Conservation (phyloP, 2,797 vertebrate species). For the Pteronotus mesoamericanus region DNA sequence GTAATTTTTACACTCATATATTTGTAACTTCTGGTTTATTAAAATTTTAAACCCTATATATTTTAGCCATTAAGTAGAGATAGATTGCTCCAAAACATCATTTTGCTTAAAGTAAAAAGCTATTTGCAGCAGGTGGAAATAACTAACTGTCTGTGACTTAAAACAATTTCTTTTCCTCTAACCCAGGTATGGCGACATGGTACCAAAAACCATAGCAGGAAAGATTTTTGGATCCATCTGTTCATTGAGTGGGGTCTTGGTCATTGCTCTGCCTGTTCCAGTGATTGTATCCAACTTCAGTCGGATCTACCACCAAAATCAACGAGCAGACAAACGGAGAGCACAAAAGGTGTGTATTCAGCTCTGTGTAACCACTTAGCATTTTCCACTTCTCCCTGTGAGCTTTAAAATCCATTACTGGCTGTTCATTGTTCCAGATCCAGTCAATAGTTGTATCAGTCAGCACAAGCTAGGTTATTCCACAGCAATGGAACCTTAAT, state of each 20-base stretch:
- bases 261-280: slow-evolving; percentile 95
- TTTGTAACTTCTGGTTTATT: background rate
- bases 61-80: background rate
- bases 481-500: background rate
- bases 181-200: slow-evolving; percentile 96
- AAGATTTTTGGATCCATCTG: slow-evolving; percentile 97
- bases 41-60: background rate
- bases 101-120: background rate
- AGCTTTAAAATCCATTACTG: background rate
- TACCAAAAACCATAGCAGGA: slow-evolving; percentile 97
- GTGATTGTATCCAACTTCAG: slow-evolving; percentile 99
- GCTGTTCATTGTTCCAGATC: background rate
- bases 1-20: slow-evolving; percentile 6
- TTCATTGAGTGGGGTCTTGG: slow-evolving; percentile 94
- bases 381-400: background rate
- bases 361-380: background rate
- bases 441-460: background rate
- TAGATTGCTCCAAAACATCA: background rate
- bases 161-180: slow-evolving; percentile 47
- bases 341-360: slow-evolving; percentile 90
- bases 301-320: slow-evolving; percentile 97
- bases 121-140: background rate
- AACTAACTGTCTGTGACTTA: background rate
- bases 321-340: slow-evolving; percentile 93
- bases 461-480: background rate